These are phyloP conservation scores for Oncorhynchus mykiss DNA, from an alignment of 2,113 vertebrate genomes.

Conservation along the genomic window DNA sequence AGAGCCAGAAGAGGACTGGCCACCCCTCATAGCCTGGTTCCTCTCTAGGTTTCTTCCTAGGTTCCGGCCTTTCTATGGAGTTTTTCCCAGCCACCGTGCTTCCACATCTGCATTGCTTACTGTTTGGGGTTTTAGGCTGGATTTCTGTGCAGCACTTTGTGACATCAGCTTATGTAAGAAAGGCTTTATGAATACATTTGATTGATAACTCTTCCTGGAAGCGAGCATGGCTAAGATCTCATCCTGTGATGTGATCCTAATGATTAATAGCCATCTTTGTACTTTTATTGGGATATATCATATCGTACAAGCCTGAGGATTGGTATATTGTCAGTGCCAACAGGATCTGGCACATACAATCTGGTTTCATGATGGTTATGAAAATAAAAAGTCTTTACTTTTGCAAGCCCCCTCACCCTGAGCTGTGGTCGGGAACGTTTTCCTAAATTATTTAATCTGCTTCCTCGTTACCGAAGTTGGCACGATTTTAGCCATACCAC, in stretches of 20 bases:
- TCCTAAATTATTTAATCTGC: neutral
- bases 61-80: too few species aligned
- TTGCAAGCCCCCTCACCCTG: neutral
- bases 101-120: too few species aligned
- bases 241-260: neutral
- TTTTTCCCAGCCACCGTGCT: too few species aligned
- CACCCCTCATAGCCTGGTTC: too few species aligned
- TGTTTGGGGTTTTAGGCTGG: too few species aligned
- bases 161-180: too few species aligned
- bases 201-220: slow-evolving; percentile 36
- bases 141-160: too few species aligned
- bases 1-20: too few species aligned
- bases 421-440: neutral
- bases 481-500: neutral
- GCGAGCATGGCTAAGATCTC: neutral
- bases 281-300: neutral
- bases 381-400: neutral
- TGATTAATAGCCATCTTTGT: neutral
- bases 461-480: neutral
- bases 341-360: neutral
- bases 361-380: neutral
- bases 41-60: too few species aligned
- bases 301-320: neutral
- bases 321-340: neutral
- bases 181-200: too few species aligned